Evolutionary conservation across 1,140 invertebrate species (phyloP).

Genomic region (Lordiphosa collinella): DNA sequence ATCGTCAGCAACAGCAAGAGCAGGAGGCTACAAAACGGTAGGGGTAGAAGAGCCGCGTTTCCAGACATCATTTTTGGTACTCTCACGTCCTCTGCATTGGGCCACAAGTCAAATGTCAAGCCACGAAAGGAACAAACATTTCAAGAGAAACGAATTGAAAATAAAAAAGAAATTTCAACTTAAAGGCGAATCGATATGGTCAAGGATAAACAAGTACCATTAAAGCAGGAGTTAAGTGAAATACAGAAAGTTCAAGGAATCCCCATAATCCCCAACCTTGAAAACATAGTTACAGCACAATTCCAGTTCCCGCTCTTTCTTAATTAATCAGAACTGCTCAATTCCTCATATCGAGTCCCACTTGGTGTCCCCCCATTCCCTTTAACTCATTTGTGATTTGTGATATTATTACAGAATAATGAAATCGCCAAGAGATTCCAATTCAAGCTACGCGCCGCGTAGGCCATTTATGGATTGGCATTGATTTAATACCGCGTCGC

Average conservation of each 20-base stretch:
- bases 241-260: too few relatives aligned
- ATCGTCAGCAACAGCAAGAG: slow-evolving; percentile 43
- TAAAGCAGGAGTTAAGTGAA: too few relatives aligned
- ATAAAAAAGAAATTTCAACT: slow-evolving; percentile 5
- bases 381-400: slow-evolving; percentile 29
- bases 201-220: not conserved
- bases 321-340: slow-evolving; percentile 43
- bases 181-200: not conserved
- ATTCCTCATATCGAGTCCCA: slow-evolving; percentile 3
- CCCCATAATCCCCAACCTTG: too few relatives aligned
- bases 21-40: not conserved
- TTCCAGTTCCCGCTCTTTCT: slow-evolving; percentile 3
- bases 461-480: slow-evolving; percentile 77
- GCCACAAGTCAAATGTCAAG: slow-evolving; percentile 37
- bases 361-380: not conserved
- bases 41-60: not conserved
- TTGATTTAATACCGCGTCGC: slow-evolving; percentile 72
- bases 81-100: slow-evolving; percentile 51
- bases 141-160: not conserved
- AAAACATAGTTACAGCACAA: not conserved
- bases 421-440: slow-evolving; percentile 71
- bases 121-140: slow-evolving; percentile 24
- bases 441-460: slow-evolving; percentile 59
- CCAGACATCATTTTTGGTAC: slow-evolving; percentile 39
- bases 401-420: slow-evolving; percentile 74